Evolutionary conservation across 2,888 invertebrate genomes (phyloP), one percentile per base, ranked within the genome.

Genomic region (Melangyna quadrimaculata): DNA sequence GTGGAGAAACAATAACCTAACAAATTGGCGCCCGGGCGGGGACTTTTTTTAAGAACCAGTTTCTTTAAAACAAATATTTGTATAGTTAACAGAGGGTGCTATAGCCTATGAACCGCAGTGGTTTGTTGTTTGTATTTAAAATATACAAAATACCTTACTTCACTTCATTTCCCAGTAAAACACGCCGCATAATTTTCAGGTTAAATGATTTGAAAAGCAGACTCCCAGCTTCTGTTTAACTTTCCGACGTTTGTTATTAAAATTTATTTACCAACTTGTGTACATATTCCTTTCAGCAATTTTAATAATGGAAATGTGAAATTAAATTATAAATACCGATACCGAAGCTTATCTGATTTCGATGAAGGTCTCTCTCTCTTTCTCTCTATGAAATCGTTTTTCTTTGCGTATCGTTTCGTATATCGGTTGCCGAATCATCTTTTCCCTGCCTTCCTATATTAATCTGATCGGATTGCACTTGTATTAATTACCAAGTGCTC

Each of bases 401-500:
- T 57, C 69, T 29, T 55, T 27, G 59, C 22, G 19, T 59, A 35
- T 29, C 37, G 1, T 22, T 22, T 35, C 29, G 14, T 29, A 17
- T 61, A 35, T 37, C 37, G 27, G 37, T 12, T 61, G n/a, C 24
- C 35, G n/a, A 55, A 4, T 43, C 43, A 45, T 24, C 43, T 12
- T 19, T 53, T 40, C 53, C 24, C 37, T 27, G 29, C 22, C 37
- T n/a, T 32, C 2, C 22, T 22, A 57, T 22, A 63, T 63, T 63
- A 29, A 53, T 53, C 40, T 61, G 77, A 70, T 78, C 40, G 51
- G 45, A 63, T 73, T 69, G 61, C 69, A 55, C 67, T 73, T 73
- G 73, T 69, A 73, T 73, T 82, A 82, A 82, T 73, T 83, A 78
- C 78, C 22, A 29, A 71, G 59, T 57, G 24, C 51, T 29, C 45